Evolutionary conservation across 2,797 vertebrate species (phyloP).

Genomic region (Periophthalmus magnuspinnatus): DNA sequence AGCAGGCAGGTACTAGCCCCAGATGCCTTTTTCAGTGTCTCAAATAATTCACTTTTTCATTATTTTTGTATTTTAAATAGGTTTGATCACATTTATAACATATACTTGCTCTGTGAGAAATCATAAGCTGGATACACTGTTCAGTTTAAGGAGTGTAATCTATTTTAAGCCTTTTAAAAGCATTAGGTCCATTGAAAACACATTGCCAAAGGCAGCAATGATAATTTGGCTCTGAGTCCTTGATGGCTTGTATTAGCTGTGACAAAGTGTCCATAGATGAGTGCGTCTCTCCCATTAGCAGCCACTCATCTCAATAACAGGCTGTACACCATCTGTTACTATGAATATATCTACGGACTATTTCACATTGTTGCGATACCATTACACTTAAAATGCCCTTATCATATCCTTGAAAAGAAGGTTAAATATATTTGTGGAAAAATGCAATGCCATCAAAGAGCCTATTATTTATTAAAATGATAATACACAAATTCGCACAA

Average conservation of each 20-base stretch:
- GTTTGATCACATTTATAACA: not conserved
- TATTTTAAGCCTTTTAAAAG: not conserved
- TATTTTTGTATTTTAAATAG: not conserved
- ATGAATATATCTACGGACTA: slow-evolving; percentile 10
- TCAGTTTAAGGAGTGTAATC: not conserved
- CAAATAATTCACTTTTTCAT: too few species aligned
- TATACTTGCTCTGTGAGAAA: not conserved
- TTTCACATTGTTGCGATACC: slow-evolving; percentile 1
- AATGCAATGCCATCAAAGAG: slow-evolving; percentile 22
- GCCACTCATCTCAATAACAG: slow-evolving; percentile 13
- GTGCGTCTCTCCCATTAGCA: not conserved
- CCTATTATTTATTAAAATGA: slow-evolving; percentile 58
- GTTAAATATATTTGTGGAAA: slow-evolving; percentile 8
- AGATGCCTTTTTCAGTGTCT: too few species aligned
- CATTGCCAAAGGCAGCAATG: not conserved
- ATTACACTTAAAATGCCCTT: slow-evolving; percentile 6
- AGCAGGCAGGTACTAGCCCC: too few species aligned
- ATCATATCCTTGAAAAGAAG: slow-evolving; percentile 24
- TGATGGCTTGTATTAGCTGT: slow-evolving; percentile 5
- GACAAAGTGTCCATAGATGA: slow-evolving; percentile 10
- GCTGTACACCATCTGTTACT: slow-evolving; percentile 24
- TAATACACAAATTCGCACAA: slow-evolving; percentile 19
- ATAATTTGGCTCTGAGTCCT: not conserved
- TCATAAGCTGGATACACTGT: not conserved
- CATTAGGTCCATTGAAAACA: not conserved